Evolutionary conservation across 2,888 invertebrate species (phyloP), one percentile per base, ranked within the genome.

Genomic region (Dyspetes luteomarginatus): DNA sequence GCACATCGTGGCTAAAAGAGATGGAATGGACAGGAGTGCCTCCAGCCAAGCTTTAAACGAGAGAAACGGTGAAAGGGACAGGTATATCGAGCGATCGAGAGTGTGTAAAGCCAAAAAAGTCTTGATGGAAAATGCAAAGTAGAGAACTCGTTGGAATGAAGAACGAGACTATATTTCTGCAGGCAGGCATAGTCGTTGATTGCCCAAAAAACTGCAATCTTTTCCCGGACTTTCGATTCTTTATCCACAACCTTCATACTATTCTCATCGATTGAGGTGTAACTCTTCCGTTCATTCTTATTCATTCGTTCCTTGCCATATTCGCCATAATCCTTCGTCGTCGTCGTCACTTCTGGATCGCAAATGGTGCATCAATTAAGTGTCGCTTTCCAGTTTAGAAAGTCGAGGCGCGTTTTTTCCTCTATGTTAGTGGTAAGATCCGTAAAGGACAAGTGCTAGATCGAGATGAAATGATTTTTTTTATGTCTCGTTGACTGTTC

Each of bases 91-190:
- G 52, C 48, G 62, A 71, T 65, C 48, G 58, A 48, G 48, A 45
- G 43, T 17, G 71, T 71, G 58, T 28, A 64, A 62, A 52, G 41
- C 36, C 41, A 72, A 43, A 45, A 55, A 52, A 30, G 76, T 75
- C 65, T 68, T 78, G 72, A 80, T 82, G 82, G 78, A 67, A 83
- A 82, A 85, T 85, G 78, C 81, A 83, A 83, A 85, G 79, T 74
- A 80, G 75, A 79, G 48, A 58, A 55, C 45, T 36, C 67, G 28
- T 48, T 58, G 43, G 45, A 50, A 48, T 24, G 22, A 43, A 55
- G 36, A 15, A 65, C 58, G 30, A 60, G 48, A 15, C 24, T 15
- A 15, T 41, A 17, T 36, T n/a, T n/a, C n/a, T n/a, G n/a, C n/a
- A 72, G 73, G 72, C 76, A 78, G 64, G 41, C n/a, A n/a, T 41